Percentiles rank a stretch among this genome's conserved stretches.
phyloP scores from a whole-genome alignment of 2,888 invertebrate species.

The Ferdinandea cuprea region DNA sequence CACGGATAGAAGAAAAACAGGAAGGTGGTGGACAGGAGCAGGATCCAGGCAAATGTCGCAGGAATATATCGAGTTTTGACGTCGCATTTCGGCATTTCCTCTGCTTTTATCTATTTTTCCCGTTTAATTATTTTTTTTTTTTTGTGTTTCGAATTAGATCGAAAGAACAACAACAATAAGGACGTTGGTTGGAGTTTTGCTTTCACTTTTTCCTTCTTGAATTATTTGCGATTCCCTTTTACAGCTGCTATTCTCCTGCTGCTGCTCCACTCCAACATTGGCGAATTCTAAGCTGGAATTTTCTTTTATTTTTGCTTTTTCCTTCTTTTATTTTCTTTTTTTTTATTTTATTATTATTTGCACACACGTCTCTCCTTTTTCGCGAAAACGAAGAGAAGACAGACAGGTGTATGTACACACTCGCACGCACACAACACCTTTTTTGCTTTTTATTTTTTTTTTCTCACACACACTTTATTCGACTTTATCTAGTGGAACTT shows the following conservation, averaged over 20 bases:
- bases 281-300: constrained; percentile 53
- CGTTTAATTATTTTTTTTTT: constrained; percentile 38
- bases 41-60: constrained; percentile 98
- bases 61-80: constrained; percentile 98
- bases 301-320: too few relatives aligned
- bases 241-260: constrained; percentile 22
- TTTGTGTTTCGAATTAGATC: constrained; percentile 42
- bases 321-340: constrained; percentile 24
- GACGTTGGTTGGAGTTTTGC: constrained; percentile 35
- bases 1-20: constrained; percentile 99
- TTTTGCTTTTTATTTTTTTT: constrained; percentile 23
- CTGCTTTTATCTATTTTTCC: constrained; percentile 67
- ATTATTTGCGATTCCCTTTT: constrained; percentile 47
- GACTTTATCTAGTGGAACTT: constrained; percentile 30
- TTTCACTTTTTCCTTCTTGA: constrained; percentile 60
- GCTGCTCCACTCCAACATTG: constrained; percentile 52
- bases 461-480: constrained; percentile 43
- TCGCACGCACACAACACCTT: constrained; percentile 51
- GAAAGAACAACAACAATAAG: constrained; percentile 33
- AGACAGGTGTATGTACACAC: constrained; percentile 67
- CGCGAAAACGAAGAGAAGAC: constrained; percentile 61
- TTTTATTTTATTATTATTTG: constrained; percentile 12
- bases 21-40: constrained; percentile 95
- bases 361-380: constrained; percentile 52
- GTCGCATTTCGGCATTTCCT: constrained; percentile 96